phyloP scores from a whole-genome alignment of 1,140 invertebrate species.

The Diabrotica virgifera region DNA sequence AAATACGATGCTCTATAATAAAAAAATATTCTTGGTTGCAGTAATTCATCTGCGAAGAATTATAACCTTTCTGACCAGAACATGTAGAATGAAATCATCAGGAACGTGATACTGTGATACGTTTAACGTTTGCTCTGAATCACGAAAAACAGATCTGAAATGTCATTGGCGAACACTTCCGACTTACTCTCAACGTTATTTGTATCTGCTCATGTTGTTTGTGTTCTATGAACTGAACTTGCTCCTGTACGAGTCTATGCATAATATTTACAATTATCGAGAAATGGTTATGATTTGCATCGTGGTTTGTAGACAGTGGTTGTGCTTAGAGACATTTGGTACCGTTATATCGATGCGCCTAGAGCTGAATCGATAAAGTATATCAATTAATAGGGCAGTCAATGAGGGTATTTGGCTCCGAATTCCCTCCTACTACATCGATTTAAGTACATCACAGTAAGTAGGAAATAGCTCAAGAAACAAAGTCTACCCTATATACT shows the following conservation, averaged over 20 bases:
- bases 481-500: too few species aligned
- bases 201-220: conserved; percentile 1
- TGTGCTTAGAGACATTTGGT: background rate
- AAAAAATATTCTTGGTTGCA: background rate
- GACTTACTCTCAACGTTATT: background rate
- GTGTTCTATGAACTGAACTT: background rate
- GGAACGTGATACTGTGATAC: background rate
- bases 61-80: background rate
- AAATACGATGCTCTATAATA: background rate
- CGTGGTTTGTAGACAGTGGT: background rate
- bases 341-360: too few species aligned
- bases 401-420: too few species aligned
- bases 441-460: too few species aligned
- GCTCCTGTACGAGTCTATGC: background rate
- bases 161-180: conserved; percentile 1
- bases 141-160: background rate
- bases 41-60: background rate
- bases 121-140: background rate
- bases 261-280: conserved; percentile 3
- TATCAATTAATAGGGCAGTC: too few species aligned
- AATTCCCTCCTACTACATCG: too few species aligned
- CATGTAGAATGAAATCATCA: conserved; percentile 2
- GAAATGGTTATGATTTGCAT: conserved; percentile 1
- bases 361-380: too few species aligned
- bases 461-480: too few species aligned